Percentiles rank a stretch among this genome's conserved stretches.
Conservation (phyloP, 2,888 invertebrate genomes). For the Ochropleura leucogaster region DNA sequence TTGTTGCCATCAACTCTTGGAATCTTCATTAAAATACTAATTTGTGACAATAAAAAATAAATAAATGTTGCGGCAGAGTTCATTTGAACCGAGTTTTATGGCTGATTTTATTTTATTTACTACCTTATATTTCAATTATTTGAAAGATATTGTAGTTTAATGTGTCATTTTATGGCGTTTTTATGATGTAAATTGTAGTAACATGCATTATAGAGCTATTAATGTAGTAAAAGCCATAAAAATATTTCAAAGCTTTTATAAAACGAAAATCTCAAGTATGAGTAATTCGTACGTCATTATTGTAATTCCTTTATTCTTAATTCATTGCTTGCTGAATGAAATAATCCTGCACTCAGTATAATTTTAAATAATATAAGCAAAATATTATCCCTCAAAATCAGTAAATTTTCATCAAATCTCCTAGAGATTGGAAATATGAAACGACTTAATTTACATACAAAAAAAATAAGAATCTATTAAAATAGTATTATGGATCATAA, state of each 20-base stretch:
- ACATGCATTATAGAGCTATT: slow-evolving; percentile 38
- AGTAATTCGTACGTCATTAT: slow-evolving; percentile 19
- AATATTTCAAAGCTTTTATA: slow-evolving; percentile 22
- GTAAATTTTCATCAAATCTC: background rate
- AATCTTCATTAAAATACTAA: slow-evolving; percentile 75
- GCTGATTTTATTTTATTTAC: slow-evolving; percentile 59
- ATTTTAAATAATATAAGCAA: too few relatives aligned
- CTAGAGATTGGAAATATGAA: background rate
- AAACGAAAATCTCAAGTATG: slow-evolving; percentile 14
- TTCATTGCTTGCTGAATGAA: background rate
- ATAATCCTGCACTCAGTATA: background rate
- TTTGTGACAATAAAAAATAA: slow-evolving; percentile 74
- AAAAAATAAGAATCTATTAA: background rate
- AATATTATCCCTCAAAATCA: too few relatives aligned
- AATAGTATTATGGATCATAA: slow-evolving; percentile 14
- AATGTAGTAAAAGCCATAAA: slow-evolving; percentile 40
- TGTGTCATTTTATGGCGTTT: slow-evolving; percentile 57
- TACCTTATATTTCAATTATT: slow-evolving; percentile 57
- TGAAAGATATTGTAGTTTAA: slow-evolving; percentile 58
- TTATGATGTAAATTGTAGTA: slow-evolving; percentile 46
- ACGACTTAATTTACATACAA: background rate
- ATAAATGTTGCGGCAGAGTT: slow-evolving; percentile 63
- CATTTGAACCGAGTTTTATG: slow-evolving; percentile 60
- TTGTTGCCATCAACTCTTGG: slow-evolving; percentile 78
- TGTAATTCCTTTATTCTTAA: background rate